Evolutionary conservation across 2,888 invertebrate genomes (phyloP), one percentile per base, ranked within the genome.

Genomic region (Cyclophora albipunctata): DNA sequence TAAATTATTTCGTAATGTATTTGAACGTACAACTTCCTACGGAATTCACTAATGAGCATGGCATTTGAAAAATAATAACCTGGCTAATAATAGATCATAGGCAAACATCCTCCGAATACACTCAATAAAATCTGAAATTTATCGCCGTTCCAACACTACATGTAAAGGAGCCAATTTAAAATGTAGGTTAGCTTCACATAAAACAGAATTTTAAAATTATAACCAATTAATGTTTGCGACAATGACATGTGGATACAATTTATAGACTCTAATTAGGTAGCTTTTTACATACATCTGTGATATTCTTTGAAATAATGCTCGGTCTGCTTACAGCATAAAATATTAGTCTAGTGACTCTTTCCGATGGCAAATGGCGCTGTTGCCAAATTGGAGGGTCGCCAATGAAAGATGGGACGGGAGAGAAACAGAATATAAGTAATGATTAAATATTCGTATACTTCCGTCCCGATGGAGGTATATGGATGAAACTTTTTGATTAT

Each of bases 311-410:
- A 54, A 56, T 47, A 51, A 45, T 53, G 37, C 37, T 50, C 35
- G 52, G 54, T 52, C 48, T 54, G 54, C 51, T 52, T 54, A 50
- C 46, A 53, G 49, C 41, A 54, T 58, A 61, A 61, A 49, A 57
- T 62, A 60, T 61, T 57, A 45, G 55, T 52, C 54, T 52, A 49
- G 34, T 45, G 50, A 35, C 45, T 49, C 46, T 49, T 44, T 46
- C 46, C 5, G 49, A 43, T 41, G 46, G 49, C 40, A 34, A 45
- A 49, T 45, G 46, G 40, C 45, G 4, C 51, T 44, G 52, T 47
- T 72, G 81, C 80, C 78, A 79, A 81, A 69, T 75, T 81, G 81
- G 81, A 76, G 61, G 63, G 58, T 51, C 57, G 79, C 81, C 80
- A 81, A 73, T 67, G 64, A 55, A 58, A 66, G 63, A 62, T 63